Evolutionary conservation across 2,888 invertebrate species (phyloP), one percentile per base, ranked within the genome.

Genomic region (Salpingus planirostris): DNA sequence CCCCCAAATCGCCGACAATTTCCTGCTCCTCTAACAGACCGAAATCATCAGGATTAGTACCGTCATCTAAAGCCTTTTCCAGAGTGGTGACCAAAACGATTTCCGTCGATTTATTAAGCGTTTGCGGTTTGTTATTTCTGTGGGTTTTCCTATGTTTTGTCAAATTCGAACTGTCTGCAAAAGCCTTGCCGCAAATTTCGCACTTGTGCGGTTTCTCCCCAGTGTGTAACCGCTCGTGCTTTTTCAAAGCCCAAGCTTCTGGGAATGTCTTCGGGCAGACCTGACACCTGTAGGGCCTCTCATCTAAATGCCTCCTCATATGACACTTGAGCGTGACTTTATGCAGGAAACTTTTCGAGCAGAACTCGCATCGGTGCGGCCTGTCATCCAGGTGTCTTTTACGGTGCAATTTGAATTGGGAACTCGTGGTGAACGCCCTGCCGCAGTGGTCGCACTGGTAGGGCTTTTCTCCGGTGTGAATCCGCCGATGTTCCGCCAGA

Each of bases 381-480:
- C 71, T 59, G 41, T 74, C 73, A 1, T 50, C 50, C 47, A 38
- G 30, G 47, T 76, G 76, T 0, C 79, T 61, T 48, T 77, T 71
- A 11, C 73, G 64, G 52, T 83, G 83, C 40, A 80, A 66, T 26
- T 78, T 74, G 51, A 72, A 76, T 57, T 82, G 83, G 11, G 80
- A 81, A 6, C 79, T 79, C 1, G 83, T 83, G 21, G 83, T 80
- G 62, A 85, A 86, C 36, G 70, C 70, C 11, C 77, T 71, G 12
- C 73, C 72, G 46, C 84, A 84, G 25, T 69, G 64, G 22, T 69
- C 62, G 57, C 87, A 88, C 41, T 67, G 66, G 61, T 76, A 87
- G 0, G 87, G 88, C 50, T 82, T 81, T 58, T 83, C 84, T 0
- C 85, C 67, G 0, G 76, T 84, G 62, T 87, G 86, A 47, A 80